Conservation (phyloP, 2,888 invertebrate genomes). For the Eulithis prunata region DNA sequence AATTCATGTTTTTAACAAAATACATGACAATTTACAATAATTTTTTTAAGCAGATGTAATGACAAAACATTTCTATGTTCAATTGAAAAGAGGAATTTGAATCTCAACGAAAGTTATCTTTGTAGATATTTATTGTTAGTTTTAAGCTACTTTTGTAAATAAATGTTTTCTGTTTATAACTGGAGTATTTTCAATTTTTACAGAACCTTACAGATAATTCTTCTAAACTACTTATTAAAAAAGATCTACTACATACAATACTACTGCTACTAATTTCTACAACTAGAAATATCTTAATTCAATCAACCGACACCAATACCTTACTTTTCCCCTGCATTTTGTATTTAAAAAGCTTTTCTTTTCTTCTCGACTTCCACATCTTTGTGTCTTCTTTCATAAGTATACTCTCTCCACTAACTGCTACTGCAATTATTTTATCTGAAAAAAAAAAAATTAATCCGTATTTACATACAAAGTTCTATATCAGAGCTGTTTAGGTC, state of each 20-base stretch:
- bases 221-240: no score
- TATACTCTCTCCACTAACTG: slow-evolving; percentile 74
- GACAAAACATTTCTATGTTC: slow-evolving; percentile 9
- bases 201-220: no score
- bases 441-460: slow-evolving; percentile 39
- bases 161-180: slow-evolving; percentile 57
- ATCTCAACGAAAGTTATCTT: slow-evolving; percentile 31
- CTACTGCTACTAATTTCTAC: no score
- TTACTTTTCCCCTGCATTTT: slow-evolving; percentile 66
- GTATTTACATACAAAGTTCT: background rate
- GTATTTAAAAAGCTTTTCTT: slow-evolving; percentile 80
- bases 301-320: slow-evolving; percentile 50
- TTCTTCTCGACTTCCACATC: slow-evolving; percentile 81
- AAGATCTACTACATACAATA: no score
- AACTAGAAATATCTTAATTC: background rate
- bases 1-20: background rate
- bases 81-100: slow-evolving; percentile 1
- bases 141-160: slow-evolving; percentile 62
- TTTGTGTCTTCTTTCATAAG: slow-evolving; percentile 77
- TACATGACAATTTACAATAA: background rate
- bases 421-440: slow-evolving; percentile 70
- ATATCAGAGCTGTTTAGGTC: no score
- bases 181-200: slow-evolving; percentile 15
- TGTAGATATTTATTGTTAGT: slow-evolving; percentile 68
- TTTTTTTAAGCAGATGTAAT: background rate